Evolutionary conservation across 2,888 invertebrate genomes (phyloP), one percentile per base, ranked within the genome.

Genomic region (Patella depressa): DNA sequence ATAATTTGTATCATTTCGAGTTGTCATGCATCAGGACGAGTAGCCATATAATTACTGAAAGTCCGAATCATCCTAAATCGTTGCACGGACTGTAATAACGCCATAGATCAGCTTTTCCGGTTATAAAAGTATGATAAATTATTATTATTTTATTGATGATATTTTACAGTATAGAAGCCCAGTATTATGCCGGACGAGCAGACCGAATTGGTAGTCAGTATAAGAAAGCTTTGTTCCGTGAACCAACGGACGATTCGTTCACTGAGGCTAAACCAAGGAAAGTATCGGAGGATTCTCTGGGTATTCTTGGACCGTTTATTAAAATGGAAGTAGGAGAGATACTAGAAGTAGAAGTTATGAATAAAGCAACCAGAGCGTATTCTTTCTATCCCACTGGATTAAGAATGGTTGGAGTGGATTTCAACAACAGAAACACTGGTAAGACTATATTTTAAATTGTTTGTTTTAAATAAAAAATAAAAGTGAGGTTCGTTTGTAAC

Each of bases 381-480:
- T 87, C 87, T 12, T 80, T 87, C 12, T 80, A 79, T 59, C 81
- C 85, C 7, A 84, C 86, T 71, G 86, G 86, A 12, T 79, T 84
- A 24, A 65, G 65, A 14, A 65, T 65, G 65, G 65, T 65, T 11
- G 65, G 65, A 0, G 14, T 65, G 11, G 65, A 65, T 65, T 65
- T 65, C 24, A 24, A 17, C 11, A 24, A 19, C 11, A 65, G 65
- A 24, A 12, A 55, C 45, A 55, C 15, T n/a, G 34, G 65, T 78
- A 12, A 79, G 77, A 72, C n/a, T 12, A 15, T 34, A 34, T n/a
- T n/a, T n/a, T n/a, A n/a, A n/a, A n/a, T n/a, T n/a, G n/a, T n/a
- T n/a, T n/a, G n/a, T n/a, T n/a, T n/a, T n/a, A n/a, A n/a, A n/a
- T n/a, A n/a, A n/a, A n/a, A n/a, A n/a, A n/a, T n/a, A n/a, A n/a